These are phyloP conservation scores for Lasioglossum marginatum DNA, from an alignment of 2,888 invertebrate genomes.

Conservation along the genomic window DNA sequence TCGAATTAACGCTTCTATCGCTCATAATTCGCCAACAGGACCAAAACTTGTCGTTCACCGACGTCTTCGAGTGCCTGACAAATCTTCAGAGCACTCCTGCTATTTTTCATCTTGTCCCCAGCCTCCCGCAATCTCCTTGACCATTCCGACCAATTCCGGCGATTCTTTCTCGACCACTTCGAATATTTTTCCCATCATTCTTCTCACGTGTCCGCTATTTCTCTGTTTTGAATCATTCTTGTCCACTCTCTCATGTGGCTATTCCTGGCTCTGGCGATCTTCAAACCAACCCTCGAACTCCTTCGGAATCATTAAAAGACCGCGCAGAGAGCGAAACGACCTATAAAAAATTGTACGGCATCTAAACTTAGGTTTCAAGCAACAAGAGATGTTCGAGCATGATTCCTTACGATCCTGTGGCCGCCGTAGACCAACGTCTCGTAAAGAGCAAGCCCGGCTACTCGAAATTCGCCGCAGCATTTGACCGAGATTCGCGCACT, in stretches of 20 bases:
- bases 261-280: background rate
- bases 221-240: background rate
- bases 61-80: background rate
- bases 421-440: background rate
- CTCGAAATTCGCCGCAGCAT: constrained; percentile 9
- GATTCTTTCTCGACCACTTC: constrained; percentile 4
- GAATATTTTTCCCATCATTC: constrained; percentile 4
- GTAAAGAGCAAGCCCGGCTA: background rate
- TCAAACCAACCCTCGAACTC: background rate
- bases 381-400: background rate
- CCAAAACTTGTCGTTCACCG: background rate
- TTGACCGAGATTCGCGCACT: constrained; percentile 24
- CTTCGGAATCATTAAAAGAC: background rate
- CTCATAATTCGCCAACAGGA: background rate
- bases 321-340: too few relatives aligned
- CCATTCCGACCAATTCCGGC: constrained; percentile 4
- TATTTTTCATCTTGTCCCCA: background rate
- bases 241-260: background rate
- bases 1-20: background rate
- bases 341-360: too few relatives aligned
- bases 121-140: background rate
- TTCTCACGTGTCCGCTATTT: constrained; percentile 4
- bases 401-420: background rate
- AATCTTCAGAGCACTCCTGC: background rate
- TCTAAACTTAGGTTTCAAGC: background rate